Conservation (phyloP, 2,797 vertebrate genomes). For the Parotocinclus haroldoi region DNA sequence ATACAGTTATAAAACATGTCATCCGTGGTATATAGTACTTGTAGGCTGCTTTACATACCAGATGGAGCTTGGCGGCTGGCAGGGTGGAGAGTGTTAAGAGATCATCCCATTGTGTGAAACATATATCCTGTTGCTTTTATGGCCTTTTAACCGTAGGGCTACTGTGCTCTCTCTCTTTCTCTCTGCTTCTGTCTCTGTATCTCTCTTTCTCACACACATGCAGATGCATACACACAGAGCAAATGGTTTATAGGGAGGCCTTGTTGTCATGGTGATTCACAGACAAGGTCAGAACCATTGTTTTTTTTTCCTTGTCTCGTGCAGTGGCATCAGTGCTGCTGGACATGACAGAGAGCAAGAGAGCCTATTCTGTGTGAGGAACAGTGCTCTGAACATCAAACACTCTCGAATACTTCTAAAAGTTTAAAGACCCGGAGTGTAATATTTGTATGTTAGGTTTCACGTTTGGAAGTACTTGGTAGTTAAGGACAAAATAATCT, state of each 20-base stretch:
- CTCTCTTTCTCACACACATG: slow-evolving; percentile 9
- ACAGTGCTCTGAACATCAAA: slow-evolving; percentile 1
- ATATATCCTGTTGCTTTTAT: slow-evolving; percentile 39
- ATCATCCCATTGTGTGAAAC: slow-evolving; percentile 24
- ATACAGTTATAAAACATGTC: neutral
- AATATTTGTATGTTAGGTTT: too few species aligned
- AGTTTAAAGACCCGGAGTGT: too few species aligned
- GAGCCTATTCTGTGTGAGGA: neutral
- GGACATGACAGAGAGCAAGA: slow-evolving; percentile 20
- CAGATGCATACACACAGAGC: slow-evolving; percentile 42
- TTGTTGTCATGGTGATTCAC: slow-evolving; percentile 65
- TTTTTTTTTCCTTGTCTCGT: slow-evolving; percentile 50
- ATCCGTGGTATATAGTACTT: neutral
- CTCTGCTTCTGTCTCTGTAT: neutral
- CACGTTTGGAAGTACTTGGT: too few species aligned
- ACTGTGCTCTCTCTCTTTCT: slow-evolving; percentile 10
- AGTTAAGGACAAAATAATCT: too few species aligned
- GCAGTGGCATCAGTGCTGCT: slow-evolving; percentile 35
- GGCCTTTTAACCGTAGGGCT: slow-evolving; percentile 30
- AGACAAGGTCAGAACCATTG: slow-evolving; percentile 71
- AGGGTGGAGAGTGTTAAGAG: slow-evolving; percentile 21
- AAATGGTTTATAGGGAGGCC: slow-evolving; percentile 66
- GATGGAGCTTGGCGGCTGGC: neutral
- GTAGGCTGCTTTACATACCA: neutral
- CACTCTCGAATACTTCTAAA: too few species aligned